phyloP scores from a whole-genome alignment of 1,140 invertebrate species.

The Daktulosphaira vitifoliae region DNA sequence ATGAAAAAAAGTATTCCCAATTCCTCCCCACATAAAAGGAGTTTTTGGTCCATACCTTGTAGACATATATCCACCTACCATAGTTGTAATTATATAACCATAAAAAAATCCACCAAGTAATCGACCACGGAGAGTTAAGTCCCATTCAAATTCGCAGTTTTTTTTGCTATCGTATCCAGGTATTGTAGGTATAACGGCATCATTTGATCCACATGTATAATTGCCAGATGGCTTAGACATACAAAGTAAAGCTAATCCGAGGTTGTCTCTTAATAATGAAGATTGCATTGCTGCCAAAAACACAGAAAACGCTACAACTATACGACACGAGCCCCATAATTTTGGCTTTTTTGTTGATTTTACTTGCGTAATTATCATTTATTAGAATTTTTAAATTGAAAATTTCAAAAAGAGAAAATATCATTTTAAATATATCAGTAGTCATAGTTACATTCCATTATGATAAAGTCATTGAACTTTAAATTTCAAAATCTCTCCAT shows the following conservation, averaged over 20 bases:
- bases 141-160: slow-evolving; percentile 22
- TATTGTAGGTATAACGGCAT: not conserved
- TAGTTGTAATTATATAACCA: slow-evolving; percentile 7
- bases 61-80: not conserved
- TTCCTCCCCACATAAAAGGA: not conserved
- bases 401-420: no score
- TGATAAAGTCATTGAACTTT: no score
- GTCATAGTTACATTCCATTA: no score
- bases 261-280: not conserved
- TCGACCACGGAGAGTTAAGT: not conserved
- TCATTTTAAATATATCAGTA: no score
- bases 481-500: no score
- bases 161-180: not conserved
- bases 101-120: slow-evolving; percentile 4
- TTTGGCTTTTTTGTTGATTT: no score
- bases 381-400: no score
- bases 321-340: slow-evolving; percentile 2
- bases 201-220: not conserved
- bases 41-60: not conserved
- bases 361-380: no score
- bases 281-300: not conserved
- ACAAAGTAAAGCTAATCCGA: slow-evolving; percentile 6
- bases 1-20: not conserved
- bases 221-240: slow-evolving; percentile 4
- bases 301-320: not conserved